phyloP scores from a whole-genome alignment of 2,113 vertebrate genomes.

The Ammodytes marinus region DNA sequence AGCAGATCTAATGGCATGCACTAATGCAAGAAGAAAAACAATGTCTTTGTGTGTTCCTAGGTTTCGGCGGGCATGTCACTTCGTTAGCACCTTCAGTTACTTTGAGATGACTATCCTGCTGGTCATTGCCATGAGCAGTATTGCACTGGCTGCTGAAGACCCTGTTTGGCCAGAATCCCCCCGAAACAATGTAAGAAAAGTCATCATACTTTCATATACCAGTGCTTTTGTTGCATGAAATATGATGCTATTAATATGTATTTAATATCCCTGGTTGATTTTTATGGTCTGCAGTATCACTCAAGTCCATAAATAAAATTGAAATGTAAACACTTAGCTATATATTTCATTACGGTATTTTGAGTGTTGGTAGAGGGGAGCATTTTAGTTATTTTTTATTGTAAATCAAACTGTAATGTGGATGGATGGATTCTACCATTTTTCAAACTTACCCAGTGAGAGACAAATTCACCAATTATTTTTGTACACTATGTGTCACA shows the following conservation, averaged over 20 bases:
- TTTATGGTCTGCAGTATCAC: neutral
- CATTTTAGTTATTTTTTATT: too few species aligned
- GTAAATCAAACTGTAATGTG: neutral
- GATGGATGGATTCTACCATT: neutral
- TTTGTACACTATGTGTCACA: neutral
- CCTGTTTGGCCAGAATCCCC: slow-evolving; percentile 92
- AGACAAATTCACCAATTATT: too few species aligned
- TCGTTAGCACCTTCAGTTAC: slow-evolving; percentile 91
- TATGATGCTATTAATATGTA: neutral
- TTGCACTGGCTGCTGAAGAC: slow-evolving; percentile 93
- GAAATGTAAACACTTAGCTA: too few species aligned
- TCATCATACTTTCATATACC: neutral
- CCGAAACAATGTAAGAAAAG: slow-evolving; percentile 90
- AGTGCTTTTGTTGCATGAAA: neutral
- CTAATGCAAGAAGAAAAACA: neutral
- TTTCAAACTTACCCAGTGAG: neutral
- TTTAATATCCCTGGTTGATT: neutral
- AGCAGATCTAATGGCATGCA: neutral
- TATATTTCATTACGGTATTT: too few species aligned
- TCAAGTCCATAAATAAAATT: too few species aligned
- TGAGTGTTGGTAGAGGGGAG: too few species aligned
- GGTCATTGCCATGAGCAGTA: slow-evolving; percentile 96
- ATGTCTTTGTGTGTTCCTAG: slow-evolving; percentile 72
- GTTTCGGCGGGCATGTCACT: slow-evolving; percentile 92
- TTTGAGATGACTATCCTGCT: slow-evolving; percentile 95